A percentile compares a stretch with the other conserved stretches of the same genome.
phyloP scores from a whole-genome alignment of 2,113 vertebrate genomes.

The Stomatorhinus ivindoensis region DNA sequence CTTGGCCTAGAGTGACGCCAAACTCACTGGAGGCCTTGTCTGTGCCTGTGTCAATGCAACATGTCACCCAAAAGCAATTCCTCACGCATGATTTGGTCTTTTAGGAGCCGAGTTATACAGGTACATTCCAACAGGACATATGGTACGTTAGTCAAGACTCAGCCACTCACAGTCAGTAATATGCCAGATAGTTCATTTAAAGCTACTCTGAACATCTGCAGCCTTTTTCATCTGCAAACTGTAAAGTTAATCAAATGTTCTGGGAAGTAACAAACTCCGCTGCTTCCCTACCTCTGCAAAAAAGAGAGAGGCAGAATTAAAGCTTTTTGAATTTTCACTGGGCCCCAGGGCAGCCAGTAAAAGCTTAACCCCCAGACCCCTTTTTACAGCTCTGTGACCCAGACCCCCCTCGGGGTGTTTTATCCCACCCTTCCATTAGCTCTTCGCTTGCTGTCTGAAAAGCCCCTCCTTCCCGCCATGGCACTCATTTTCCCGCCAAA shows the following conservation, averaged over 20 bases:
- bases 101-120: not conserved
- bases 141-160: not conserved
- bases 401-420: not conserved
- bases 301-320: not conserved
- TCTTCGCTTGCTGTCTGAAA: not conserved
- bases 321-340: conserved; percentile 13
- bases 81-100: not conserved
- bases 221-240: not conserved
- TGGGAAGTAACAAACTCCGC: not conserved
- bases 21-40: not conserved
- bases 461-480: not conserved
- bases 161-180: not conserved
- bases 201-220: not conserved
- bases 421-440: not conserved
- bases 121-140: not conserved
- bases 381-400: not conserved
- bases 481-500: not conserved
- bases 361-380: conserved; percentile 3
- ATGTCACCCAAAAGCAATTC: not conserved
- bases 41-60: not conserved
- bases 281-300: not conserved
- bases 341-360: conserved; percentile 10
- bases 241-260: not conserved
- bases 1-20: not conserved
- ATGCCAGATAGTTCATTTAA: not conserved